These are phyloP conservation scores for Clarias gariepinus DNA, from an alignment of 2,113 vertebrate genomes.

Conservation along the genomic window DNA sequence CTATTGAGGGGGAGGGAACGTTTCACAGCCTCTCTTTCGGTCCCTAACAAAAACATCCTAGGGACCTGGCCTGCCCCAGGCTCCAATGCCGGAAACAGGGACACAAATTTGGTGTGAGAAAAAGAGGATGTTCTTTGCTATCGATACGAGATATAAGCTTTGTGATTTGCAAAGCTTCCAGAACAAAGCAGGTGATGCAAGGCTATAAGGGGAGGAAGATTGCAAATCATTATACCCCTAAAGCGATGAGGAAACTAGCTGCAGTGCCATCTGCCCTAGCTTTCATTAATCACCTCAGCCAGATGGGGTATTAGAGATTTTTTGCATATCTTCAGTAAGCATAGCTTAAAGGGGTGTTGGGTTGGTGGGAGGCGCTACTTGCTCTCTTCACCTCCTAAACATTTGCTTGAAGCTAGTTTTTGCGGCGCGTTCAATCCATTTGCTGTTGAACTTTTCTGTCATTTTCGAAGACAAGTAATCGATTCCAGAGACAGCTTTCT, in stretches of 20 bases:
- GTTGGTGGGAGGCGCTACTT: not conserved
- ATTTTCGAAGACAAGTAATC: constrained; percentile 22
- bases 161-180: constrained; percentile 32
- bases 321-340: constrained; percentile 58
- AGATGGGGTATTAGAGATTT: constrained; percentile 66
- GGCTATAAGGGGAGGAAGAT: constrained; percentile 44
- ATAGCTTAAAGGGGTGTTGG: constrained; percentile 25
- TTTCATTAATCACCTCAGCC: constrained; percentile 70
- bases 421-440: not conserved
- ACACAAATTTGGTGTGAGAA: constrained; percentile 38
- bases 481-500: constrained; percentile 17
- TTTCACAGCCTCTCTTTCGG: constrained; percentile 40
- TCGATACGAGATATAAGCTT: constrained; percentile 12
- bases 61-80: constrained; percentile 52
- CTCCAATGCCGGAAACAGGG: constrained; percentile 46
- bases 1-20: constrained; percentile 23
- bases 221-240: constrained; percentile 61
- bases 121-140: constrained; percentile 46
- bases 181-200: constrained; percentile 44
- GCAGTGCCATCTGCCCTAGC: constrained; percentile 65
- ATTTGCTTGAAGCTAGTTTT: constrained; percentile 10
- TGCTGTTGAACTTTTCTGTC: not conserved
- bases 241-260: constrained; percentile 57
- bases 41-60: constrained; percentile 69
- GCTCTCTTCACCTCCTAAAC: constrained; percentile 13